phyloP scores from a whole-genome alignment of 2,113 vertebrate species.

The Oophaga pumilio region DNA sequence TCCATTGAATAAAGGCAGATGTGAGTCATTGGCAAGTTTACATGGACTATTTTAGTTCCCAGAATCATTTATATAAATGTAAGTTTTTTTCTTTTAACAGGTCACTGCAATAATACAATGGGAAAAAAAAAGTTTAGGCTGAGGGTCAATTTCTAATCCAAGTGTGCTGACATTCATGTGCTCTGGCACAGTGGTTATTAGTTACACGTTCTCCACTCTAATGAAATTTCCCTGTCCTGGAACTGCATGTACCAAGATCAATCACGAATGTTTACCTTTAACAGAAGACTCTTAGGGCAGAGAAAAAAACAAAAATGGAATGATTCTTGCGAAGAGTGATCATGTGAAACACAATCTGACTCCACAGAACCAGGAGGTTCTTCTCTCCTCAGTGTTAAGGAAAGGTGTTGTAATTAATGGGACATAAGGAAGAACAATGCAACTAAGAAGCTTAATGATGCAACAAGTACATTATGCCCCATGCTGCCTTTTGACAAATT shows the following conservation, averaged over 20 bases:
- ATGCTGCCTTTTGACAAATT: too few species aligned
- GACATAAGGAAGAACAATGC: too few species aligned
- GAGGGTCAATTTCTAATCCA: not conserved
- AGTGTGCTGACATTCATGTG: constrained; percentile 7
- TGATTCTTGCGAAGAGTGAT: not conserved
- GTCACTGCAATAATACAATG: constrained; percentile 26
- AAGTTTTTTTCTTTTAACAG: constrained; percentile 26
- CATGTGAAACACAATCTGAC: not conserved
- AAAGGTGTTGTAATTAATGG: too few species aligned
- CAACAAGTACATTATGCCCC: too few species aligned
- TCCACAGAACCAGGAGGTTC: not conserved
- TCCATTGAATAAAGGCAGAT: constrained; percentile 32
- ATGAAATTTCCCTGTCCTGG: not conserved
- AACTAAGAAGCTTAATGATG: too few species aligned
- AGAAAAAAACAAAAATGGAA: not conserved
- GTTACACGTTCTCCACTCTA: not conserved
- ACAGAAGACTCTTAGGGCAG: not conserved
- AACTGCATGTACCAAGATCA: constrained; percentile 14
- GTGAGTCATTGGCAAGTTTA: constrained; percentile 10
- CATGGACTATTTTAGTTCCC: constrained; percentile 16
- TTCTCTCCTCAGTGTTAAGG: not conserved
- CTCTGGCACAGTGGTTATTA: not conserved
- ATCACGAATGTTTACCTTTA: not conserved
- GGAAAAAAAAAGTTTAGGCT: not conserved
- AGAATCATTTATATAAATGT: not conserved